Evolutionary conservation across 2,113 vertebrate genomes (phyloP).

Genomic region (Podarcis cretensis): DNA sequence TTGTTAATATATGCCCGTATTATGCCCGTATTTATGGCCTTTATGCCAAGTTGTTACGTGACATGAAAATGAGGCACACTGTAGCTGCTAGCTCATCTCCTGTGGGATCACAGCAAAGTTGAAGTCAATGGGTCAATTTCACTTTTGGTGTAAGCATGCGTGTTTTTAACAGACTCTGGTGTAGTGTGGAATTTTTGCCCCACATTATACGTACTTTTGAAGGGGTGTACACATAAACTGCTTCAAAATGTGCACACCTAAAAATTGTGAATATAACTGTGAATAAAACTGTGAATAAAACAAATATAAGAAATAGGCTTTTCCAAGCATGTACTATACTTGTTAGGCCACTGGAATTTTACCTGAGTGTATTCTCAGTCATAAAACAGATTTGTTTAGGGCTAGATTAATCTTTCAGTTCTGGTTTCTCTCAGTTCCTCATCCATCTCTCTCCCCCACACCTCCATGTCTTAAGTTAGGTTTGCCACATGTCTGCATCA

Average conservation of each 20-base stretch:
- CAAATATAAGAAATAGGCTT: background rate
- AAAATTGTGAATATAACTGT: background rate
- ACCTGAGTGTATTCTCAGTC: background rate
- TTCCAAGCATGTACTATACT: background rate
- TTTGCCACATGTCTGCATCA: too few species aligned
- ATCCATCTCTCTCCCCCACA: too few species aligned
- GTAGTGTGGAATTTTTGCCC: background rate
- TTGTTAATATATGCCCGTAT: constrained; percentile 25
- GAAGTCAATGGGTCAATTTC: background rate
- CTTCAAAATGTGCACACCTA: background rate
- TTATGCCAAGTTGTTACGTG: background rate
- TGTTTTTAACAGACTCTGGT: background rate
- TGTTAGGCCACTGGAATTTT: background rate
- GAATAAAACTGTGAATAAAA: background rate
- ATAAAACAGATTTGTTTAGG: background rate
- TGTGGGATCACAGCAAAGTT: background rate
- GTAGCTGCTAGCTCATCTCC: background rate
- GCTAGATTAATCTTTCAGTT: too few species aligned
- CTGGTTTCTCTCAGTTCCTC: too few species aligned
- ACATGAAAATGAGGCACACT: background rate
- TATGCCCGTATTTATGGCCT: constrained; percentile 30
- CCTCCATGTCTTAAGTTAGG: too few species aligned
- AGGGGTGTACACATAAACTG: background rate
- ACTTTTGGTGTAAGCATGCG: background rate
- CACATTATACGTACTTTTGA: background rate